Evolutionary conservation across 2,797 vertebrate genomes (phyloP).

Genomic region (Psittacula derbiana): DNA sequence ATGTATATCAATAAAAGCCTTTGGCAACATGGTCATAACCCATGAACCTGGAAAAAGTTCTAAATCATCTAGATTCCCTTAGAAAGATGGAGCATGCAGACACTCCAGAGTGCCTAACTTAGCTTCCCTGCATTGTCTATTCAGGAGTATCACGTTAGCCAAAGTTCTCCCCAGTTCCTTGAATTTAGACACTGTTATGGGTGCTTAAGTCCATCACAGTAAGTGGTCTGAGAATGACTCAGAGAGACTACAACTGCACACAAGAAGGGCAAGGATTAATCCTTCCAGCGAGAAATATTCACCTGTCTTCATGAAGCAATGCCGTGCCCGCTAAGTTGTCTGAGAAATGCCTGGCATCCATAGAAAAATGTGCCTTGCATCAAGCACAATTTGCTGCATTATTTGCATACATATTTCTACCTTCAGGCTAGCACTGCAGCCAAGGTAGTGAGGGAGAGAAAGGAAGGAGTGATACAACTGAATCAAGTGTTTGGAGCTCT

Average conservation of each 20-base stretch:
- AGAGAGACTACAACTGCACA: not conserved
- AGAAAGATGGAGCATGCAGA: not conserved
- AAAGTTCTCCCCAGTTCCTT: not conserved
- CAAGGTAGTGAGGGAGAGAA: fast-evolving
- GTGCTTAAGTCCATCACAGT: not conserved
- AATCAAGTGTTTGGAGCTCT: not conserved
- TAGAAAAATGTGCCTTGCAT: not conserved
- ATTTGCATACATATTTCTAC: not conserved
- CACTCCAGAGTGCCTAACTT: not conserved
- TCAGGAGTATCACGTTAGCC: not conserved
- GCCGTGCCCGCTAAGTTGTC: not conserved
- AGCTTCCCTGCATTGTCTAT: not conserved
- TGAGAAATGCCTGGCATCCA: not conserved
- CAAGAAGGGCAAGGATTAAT: not conserved
- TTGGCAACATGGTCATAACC: not conserved
- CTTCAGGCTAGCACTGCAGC: not conserved
- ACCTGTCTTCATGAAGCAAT: not conserved
- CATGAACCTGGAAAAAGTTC: not conserved
- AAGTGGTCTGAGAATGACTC: not conserved
- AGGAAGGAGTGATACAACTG: not conserved
- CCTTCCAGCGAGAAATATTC: not conserved
- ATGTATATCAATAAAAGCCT: not conserved
- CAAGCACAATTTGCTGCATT: not conserved
- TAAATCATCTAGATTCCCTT: not conserved
- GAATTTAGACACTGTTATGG: not conserved